Base-by-base conservation (phyloP, 2,797 vertebrate species). In the Myotis myotis region DNA sequence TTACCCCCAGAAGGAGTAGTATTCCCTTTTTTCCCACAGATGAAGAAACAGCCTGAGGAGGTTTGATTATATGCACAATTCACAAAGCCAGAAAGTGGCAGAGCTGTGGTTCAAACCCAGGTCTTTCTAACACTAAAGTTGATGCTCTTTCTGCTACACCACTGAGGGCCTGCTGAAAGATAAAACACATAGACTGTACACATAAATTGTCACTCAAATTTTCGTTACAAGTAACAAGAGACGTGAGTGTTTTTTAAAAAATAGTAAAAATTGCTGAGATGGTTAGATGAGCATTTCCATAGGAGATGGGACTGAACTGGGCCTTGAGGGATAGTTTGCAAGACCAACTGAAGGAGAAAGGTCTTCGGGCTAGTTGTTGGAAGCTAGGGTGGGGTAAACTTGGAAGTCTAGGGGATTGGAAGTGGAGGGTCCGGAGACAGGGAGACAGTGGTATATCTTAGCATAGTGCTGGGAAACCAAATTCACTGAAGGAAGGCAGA, bases 21-120 rank as follows among this genome's bases (percentile, higher is more conserved):
- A 22, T 49, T 79, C 68, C 51, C 75, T 85, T 89, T 88, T 66
- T 79, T 51, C 60, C 23, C 90, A 93, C 92, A 96, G 95, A 92
- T 76, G 70, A 92, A 91, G 87, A 94, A 78, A 87, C 41, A 36
- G 70, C 79, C 41, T 57, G 71, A 95, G 38, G 64, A 82, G 53
- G 41, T 86, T 62, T 91, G 79, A 64, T 36, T 93, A 0, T n/a
- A n/a, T 23, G 6, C 15, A 17, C 33, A 41, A 23, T 79, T 94
- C 78, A 75, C 87, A 95, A 23, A 91, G 60, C 82, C 90, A 82
- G 87, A 71, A 78, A 70, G 83, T 60, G 47, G 64, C 89, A 55
- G 84, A 95, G 30, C 91, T 66, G 44, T 78, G 80, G 17, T 82
- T 92, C 85, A 88, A 28, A 51, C 38, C 44, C 71, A 72, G 70